These are phyloP conservation scores for Periophthalmodon schlosseri DNA, from an alignment of 2,113 vertebrate species.

Conservation along the genomic window DNA sequence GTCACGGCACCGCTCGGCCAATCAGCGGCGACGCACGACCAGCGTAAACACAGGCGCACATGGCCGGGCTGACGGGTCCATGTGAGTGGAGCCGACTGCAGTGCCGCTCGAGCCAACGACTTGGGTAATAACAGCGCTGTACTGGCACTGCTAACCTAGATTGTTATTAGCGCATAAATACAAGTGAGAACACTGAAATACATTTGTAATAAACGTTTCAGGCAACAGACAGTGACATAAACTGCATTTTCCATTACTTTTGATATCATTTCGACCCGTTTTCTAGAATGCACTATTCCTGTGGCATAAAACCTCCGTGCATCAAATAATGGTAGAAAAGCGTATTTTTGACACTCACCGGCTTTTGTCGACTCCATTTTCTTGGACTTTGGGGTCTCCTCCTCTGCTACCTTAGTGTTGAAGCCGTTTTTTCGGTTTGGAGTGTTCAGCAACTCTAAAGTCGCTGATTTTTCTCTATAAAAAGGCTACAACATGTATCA, in stretches of 20 bases:
- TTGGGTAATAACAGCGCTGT: conserved; percentile 36
- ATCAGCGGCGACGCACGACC: conserved; percentile 75
- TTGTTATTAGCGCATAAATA: not conserved
- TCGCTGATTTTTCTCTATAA: conserved; percentile 48
- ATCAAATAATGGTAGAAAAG: too few relatives aligned
- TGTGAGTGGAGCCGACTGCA: conserved; percentile 79
- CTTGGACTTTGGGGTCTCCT: conserved; percentile 37
- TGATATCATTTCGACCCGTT: not conserved
- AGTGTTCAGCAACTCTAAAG: conserved; percentile 62
- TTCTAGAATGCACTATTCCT: not conserved
- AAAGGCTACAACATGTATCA: conserved; percentile 25
- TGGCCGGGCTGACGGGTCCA: conserved; percentile 82
- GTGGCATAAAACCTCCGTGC: not conserved
- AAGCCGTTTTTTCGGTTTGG: conserved; percentile 62
- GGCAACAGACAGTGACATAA: fast-evolving
- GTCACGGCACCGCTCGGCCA: conserved; percentile 81
- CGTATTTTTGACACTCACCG: conserved; percentile 48
- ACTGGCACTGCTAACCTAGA: conserved; percentile 52
- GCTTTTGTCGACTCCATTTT: conserved; percentile 76
- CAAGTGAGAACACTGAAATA: not conserved
- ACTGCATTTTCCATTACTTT: not conserved
- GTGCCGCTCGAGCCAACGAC: conserved; percentile 22
- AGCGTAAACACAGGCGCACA: conserved; percentile 90
- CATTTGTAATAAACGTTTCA: fast-evolving
- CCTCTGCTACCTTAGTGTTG: conserved; percentile 55